Evolutionary conservation across 2,113 vertebrate species (phyloP).

Genomic region (Morphnarchus princeps): DNA sequence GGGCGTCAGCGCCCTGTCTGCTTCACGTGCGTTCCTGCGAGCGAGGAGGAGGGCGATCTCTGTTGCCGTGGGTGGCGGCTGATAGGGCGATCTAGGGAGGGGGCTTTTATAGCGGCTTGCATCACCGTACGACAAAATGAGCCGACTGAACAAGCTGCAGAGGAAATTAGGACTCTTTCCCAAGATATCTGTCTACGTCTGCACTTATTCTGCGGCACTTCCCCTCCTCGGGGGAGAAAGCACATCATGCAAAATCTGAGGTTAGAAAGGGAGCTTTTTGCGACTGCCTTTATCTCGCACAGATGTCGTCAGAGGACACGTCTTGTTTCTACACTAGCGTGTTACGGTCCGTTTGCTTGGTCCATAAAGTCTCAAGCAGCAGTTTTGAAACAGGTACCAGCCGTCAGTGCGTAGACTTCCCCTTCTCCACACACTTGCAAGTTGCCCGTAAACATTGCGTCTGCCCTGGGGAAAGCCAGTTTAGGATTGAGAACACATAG

Average conservation of each 20-base stretch:
- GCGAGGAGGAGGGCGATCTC: fast-evolving
- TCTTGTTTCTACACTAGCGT: background rate
- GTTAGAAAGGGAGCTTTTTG: background rate
- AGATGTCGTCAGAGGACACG: too few species aligned
- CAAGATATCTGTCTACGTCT: background rate
- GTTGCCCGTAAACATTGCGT: fast-evolving
- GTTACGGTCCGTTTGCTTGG: too few species aligned
- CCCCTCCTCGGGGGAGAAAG: background rate
- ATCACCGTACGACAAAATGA: fast-evolving
- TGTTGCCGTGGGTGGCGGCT: background rate
- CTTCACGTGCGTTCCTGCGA: fast-evolving
- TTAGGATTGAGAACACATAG: fast-evolving
- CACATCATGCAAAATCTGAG: background rate
- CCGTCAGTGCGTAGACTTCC: fast-evolving
- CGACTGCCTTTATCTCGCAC: background rate
- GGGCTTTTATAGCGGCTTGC: background rate
- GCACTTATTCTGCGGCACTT: background rate
- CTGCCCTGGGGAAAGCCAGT: fast-evolving
- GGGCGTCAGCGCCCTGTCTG: fast-evolving
- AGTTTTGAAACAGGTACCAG: background rate
- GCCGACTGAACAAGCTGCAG: background rate
- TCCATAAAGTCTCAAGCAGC: fast-evolving
- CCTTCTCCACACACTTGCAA: background rate
- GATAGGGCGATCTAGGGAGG: fast-evolving
- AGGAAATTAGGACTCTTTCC: background rate